Conservation (phyloP, 2,888 invertebrate genomes). For the Mesorhabditis sp. region DNA sequence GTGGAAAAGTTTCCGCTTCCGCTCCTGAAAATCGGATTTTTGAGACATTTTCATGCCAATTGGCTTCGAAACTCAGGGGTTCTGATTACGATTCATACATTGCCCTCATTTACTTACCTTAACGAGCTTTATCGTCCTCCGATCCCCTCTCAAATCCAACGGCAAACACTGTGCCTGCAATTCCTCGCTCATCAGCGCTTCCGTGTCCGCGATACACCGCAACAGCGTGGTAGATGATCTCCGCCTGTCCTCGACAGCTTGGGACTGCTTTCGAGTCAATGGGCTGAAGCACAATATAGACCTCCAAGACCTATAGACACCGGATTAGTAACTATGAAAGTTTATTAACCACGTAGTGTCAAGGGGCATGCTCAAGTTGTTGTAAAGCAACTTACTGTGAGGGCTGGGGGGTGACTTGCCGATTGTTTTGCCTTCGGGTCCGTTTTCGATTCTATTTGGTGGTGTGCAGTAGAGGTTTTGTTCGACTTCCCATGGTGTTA, state of each 20-base stretch:
- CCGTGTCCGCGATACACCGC: conserved; percentile 55
- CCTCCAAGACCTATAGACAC: too few relatives aligned
- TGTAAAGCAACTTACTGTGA: neutral
- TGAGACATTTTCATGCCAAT: neutral
- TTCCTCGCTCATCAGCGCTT: conserved; percentile 61
- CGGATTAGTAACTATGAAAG: neutral
- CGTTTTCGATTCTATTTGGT: conserved; percentile 18
- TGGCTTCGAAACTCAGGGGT: too few relatives aligned
- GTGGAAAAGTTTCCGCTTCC: conserved; percentile 69
- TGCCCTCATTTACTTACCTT: conserved; percentile 60
- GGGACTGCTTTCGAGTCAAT: conserved; percentile 2
- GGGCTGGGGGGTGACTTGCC: neutral
- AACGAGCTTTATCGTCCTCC: conserved; percentile 66
- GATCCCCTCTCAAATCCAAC: conserved; percentile 65
- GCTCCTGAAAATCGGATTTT: conserved; percentile 63
- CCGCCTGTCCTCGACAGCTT: neutral
- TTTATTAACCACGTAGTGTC: neutral
- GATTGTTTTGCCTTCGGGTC: neutral
- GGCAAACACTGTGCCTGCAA: conserved; percentile 65
- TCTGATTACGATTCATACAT: too few relatives aligned
- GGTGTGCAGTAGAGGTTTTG: conserved; percentile 52
- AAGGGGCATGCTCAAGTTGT: neutral
- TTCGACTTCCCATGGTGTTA: conserved; percentile 57
- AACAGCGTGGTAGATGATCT: conserved; percentile 30
- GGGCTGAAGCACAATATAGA: neutral